A percentile compares a stretch with the other conserved stretches of the same genome.
phyloP scores from a whole-genome alignment of 2,888 invertebrate genomes.

The Dolichomitus sp. region DNA sequence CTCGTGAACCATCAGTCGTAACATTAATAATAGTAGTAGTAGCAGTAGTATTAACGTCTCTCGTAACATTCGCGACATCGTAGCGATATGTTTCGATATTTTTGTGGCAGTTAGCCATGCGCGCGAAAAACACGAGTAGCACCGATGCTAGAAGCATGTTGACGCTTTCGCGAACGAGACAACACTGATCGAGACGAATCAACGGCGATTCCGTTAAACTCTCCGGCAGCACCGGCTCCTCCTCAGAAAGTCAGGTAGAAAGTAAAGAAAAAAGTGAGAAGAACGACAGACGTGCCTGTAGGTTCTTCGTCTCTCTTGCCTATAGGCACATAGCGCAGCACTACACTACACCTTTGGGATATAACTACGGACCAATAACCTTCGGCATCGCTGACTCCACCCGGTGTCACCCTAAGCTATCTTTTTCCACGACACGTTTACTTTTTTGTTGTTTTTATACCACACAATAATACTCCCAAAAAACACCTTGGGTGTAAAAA shows the following conservation, averaged over 20 bases:
- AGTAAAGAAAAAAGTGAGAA: neutral
- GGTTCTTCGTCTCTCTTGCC: neutral
- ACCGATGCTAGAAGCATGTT: neutral
- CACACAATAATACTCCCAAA: too few species aligned
- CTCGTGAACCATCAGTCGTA: neutral
- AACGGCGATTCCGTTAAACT: neutral
- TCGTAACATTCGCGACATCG: neutral
- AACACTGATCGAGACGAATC: neutral
- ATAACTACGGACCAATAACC: neutral
- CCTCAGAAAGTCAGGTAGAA: neutral
- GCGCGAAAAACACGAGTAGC: neutral
- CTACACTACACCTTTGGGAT: neutral
- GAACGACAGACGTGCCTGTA: neutral
- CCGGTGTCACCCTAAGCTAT: neutral
- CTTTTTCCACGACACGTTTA: neutral
- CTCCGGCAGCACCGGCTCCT: neutral
- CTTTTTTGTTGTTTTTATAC: neutral
- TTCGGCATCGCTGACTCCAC: neutral
- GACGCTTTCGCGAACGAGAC: conserved; percentile 7
- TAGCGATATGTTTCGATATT: neutral
- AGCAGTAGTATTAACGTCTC: neutral
- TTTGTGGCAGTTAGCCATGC: neutral
- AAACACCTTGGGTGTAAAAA: too few species aligned
- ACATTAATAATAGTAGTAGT: too few species aligned
- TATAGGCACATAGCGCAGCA: neutral